Percentiles rank a stretch among this genome's conserved stretches.
Evolutionary conservation across 2,113 vertebrate species (phyloP).

Genomic region (Callocephalon fimbriatum): DNA sequence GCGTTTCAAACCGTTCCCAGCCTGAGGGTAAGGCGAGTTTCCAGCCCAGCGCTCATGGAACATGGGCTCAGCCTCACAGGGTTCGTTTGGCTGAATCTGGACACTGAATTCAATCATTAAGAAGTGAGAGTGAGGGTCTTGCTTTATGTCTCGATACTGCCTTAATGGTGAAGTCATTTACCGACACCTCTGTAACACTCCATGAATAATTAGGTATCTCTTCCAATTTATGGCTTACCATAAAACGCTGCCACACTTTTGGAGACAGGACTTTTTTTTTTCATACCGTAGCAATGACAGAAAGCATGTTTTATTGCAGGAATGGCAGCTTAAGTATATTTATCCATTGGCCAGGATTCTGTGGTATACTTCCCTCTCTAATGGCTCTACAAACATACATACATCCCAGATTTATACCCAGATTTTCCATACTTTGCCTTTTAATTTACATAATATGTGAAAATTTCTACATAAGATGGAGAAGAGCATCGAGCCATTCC

Average conservation of each 20-base stretch:
- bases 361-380: not conserved
- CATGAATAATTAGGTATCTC: conserved; percentile 31
- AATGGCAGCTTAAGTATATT: not conserved
- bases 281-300: not conserved
- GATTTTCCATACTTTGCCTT: conserved; percentile 13
- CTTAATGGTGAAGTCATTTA: not conserved
- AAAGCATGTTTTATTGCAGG: not conserved
- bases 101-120: not conserved
- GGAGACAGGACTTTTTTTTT: not conserved
- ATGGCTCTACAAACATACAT: not conserved
- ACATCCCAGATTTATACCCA: conserved; percentile 19
- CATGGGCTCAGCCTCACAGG: not conserved
- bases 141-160: not conserved
- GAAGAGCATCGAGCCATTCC: not conserved
- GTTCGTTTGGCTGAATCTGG: not conserved
- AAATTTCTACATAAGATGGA: not conserved
- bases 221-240: conserved; percentile 1
- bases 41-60: not conserved
- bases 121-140: not conserved
- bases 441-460: conserved; percentile 42
- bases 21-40: not conserved
- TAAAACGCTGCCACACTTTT: conserved; percentile 28
- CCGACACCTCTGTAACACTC: not conserved
- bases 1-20: not conserved
- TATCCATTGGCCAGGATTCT: not conserved